phyloP scores from a whole-genome alignment of 1,140 invertebrate species.

The Apocrypta bakeri region DNA sequence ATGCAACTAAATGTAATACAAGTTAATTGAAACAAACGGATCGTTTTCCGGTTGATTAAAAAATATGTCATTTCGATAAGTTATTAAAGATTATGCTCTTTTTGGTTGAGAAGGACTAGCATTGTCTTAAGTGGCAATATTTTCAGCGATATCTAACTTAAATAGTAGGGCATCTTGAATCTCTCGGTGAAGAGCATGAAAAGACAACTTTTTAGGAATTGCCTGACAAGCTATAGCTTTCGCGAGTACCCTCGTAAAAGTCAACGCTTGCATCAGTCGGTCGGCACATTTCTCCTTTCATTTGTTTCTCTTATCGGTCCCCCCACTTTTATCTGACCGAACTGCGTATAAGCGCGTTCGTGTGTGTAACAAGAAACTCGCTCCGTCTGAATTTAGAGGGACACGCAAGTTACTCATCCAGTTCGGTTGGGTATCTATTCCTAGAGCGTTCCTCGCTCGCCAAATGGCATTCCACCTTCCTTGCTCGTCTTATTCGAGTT shows the following conservation, averaged over 20 bases:
- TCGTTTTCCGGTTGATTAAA: too few relatives aligned
- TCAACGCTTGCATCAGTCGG: not conserved
- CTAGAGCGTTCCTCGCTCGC: not conserved
- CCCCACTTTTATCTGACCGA: not conserved
- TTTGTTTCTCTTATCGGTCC: constrained; percentile 24
- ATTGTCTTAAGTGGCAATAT: too few relatives aligned
- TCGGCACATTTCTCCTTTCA: not conserved
- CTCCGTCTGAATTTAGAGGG: constrained; percentile 57
- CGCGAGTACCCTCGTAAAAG: not conserved
- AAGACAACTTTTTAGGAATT: not conserved
- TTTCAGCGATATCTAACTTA: too few relatives aligned
- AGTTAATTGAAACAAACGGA: too few relatives aligned
- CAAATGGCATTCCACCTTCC: constrained; percentile 17
- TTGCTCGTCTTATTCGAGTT: not conserved
- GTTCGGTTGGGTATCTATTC: constrained; percentile 48
- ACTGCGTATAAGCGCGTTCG: not conserved
- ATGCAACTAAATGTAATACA: too few relatives aligned
- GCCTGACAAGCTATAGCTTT: not conserved
- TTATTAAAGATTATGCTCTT: too few relatives aligned
- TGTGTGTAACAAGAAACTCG: constrained; percentile 53
- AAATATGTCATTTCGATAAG: too few relatives aligned
- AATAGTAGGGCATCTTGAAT: too few relatives aligned
- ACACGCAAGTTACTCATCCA: constrained; percentile 52
- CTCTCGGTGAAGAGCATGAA: too few relatives aligned
- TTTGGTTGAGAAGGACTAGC: too few relatives aligned